phyloP scores from a whole-genome alignment of 2,797 vertebrate genomes.

The Parauchenoglanis ngamensis region DNA sequence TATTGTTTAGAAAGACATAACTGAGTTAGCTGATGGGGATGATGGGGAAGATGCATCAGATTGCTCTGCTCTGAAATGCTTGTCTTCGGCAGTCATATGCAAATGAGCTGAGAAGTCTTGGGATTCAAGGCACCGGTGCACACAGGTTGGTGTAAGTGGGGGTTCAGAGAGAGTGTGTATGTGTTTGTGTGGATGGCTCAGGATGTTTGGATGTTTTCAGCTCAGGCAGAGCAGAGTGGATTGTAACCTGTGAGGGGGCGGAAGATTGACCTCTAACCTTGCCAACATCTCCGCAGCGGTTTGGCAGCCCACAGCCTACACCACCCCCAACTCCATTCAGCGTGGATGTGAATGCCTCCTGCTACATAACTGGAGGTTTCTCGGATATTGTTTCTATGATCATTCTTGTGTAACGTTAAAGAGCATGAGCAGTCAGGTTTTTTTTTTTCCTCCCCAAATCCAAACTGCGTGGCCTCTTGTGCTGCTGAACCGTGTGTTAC shows the following conservation, averaged over 20 bases:
- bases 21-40: slow-evolving; percentile 14
- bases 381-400: slow-evolving; percentile 48
- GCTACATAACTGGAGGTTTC: slow-evolving; percentile 45
- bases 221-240: slow-evolving; percentile 61
- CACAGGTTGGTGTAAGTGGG: slow-evolving; percentile 49
- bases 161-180: slow-evolving; percentile 13
- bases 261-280: slow-evolving; percentile 66
- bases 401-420: slow-evolving; percentile 47
- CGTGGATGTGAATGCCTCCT: slow-evolving; percentile 42
- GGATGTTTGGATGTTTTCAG: slow-evolving; percentile 62
- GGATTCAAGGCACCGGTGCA: slow-evolving; percentile 39
- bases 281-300: slow-evolving; percentile 55
- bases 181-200: slow-evolving; percentile 30
- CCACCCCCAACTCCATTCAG: slow-evolving; percentile 56
- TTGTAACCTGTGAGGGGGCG: slow-evolving; percentile 72
- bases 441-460: slow-evolving; percentile 3
- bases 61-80: slow-evolving; percentile 12
- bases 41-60: slow-evolving; percentile 20
- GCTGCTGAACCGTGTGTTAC: slow-evolving; percentile 49
- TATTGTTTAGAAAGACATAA: background rate
- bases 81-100: background rate
- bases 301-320: slow-evolving; percentile 53
- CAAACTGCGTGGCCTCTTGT: slow-evolving; percentile 25
- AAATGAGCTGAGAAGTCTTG: slow-evolving; percentile 45
- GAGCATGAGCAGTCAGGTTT: slow-evolving; percentile 40